A percentile compares a stretch with the other conserved stretches of the same genome.
Conservation (phyloP, 2,113 vertebrate genomes). For the Romanogobio albipinnatus region DNA sequence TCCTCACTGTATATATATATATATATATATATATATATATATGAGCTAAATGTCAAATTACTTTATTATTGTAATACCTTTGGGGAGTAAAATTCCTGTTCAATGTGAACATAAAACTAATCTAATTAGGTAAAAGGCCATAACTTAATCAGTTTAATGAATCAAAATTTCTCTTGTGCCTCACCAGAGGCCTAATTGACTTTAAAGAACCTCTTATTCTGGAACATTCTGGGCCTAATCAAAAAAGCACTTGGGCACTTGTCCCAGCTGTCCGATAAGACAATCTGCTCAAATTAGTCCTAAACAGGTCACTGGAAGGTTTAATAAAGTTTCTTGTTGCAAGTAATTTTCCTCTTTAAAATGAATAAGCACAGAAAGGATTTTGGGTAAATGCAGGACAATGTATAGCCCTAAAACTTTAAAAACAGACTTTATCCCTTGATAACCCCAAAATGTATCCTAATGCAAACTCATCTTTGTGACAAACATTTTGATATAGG, state of each 20-base stretch:
- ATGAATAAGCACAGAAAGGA: not conserved
- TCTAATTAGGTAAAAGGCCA: constrained; percentile 9
- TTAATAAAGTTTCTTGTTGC: not conserved
- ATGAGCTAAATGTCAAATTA: not conserved
- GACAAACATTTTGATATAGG: not conserved
- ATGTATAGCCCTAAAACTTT: not conserved
- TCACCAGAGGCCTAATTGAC: not conserved
- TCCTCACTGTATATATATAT: not conserved
- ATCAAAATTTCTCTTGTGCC: not conserved
- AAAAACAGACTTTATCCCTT: not conserved
- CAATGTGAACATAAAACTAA: not conserved
- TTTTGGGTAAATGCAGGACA: not conserved
- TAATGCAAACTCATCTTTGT: not conserved
- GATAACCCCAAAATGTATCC: not conserved
- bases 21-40: not conserved
- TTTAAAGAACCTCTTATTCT: constrained; percentile 3
- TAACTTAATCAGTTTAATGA: constrained; percentile 35
- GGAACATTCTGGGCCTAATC: constrained; percentile 17
- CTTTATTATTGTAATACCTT: not conserved
- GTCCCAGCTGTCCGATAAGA: not conserved
- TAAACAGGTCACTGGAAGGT: constrained; percentile 16
- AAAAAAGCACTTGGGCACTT: not conserved
- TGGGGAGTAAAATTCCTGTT: too few relatives aligned
- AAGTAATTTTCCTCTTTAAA: not conserved
- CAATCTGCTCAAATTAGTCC: constrained; percentile 16